Conservation (phyloP, 2,113 vertebrate species). For the Chlorocebus sabaeus region DNA sequence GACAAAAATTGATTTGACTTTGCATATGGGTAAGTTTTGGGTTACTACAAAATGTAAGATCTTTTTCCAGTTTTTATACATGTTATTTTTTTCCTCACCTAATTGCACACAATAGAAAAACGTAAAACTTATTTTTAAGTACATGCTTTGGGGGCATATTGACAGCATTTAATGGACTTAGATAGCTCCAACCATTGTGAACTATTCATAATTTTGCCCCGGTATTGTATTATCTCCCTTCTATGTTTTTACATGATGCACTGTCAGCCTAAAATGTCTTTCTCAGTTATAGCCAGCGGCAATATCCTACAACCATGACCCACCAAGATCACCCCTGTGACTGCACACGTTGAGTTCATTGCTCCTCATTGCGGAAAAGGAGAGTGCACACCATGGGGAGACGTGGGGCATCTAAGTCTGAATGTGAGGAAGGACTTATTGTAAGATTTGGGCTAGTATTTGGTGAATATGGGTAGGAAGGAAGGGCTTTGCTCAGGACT, state of each 20-base stretch:
- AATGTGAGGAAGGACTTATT: not conserved
- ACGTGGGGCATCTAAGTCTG: rapidly evolving
- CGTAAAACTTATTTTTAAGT: not conserved
- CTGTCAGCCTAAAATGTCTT: not conserved
- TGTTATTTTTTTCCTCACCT: not conserved
- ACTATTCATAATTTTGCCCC: not conserved
- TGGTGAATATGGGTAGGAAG: not conserved
- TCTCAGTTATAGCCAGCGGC: not conserved
- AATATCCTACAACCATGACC: not conserved
- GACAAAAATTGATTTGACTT: not conserved
- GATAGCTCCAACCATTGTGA: not conserved
- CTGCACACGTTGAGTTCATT: not conserved
- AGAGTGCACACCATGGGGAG: not conserved
- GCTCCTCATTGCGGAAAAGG: not conserved
- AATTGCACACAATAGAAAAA: not conserved
- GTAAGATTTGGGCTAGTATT: not conserved
- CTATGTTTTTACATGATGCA: not conserved
- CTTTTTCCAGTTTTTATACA: not conserved
- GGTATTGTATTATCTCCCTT: not conserved
- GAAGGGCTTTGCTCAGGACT: not conserved
- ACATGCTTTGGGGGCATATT: not conserved
- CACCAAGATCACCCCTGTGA: not conserved
- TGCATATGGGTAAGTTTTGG: not conserved
- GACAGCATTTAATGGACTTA: not conserved
- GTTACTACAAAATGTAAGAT: conserved; percentile 1